A percentile compares a stretch with the other conserved stretches of the same genome.
phyloP scores from a whole-genome alignment of 2,113 vertebrate species.

The Sitta europaea region DNA sequence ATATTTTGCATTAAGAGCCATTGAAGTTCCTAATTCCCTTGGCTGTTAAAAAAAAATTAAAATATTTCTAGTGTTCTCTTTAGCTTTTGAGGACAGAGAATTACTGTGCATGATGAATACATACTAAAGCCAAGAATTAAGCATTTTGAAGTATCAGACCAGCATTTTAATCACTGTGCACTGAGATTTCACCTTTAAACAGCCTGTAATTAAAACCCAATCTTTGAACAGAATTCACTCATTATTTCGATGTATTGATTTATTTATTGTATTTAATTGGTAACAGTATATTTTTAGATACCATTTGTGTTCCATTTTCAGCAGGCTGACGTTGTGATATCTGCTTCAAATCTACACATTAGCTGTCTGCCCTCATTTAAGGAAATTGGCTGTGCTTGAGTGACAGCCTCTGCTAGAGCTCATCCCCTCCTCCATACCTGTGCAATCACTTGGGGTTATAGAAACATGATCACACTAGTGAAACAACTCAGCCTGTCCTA shows the following conservation, averaged over 20 bases:
- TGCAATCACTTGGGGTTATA: not conserved
- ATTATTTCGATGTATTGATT: not conserved
- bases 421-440: not conserved
- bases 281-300: not conserved
- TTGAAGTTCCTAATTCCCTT: not conserved
- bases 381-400: not conserved
- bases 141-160: not conserved
- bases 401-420: not conserved
- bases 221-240: not conserved
- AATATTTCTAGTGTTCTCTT: not conserved
- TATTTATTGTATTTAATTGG: not conserved
- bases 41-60: not conserved
- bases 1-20: not conserved
- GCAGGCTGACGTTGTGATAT: not conserved
- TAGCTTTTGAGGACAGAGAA: not conserved
- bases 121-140: not conserved
- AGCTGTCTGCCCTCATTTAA: not conserved
- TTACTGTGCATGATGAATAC: not conserved
- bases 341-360: accelerated
- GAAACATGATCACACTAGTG: not conserved
- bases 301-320: not conserved
- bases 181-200: not conserved
- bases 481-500: not conserved
- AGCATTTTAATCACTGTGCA: not conserved
- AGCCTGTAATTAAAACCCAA: not conserved